Percentiles rank a stretch among this genome's conserved stretches.
These are phyloP conservation scores for Cryptus armator DNA, from an alignment of 2,888 invertebrate species.

Conservation along the genomic window DNA sequence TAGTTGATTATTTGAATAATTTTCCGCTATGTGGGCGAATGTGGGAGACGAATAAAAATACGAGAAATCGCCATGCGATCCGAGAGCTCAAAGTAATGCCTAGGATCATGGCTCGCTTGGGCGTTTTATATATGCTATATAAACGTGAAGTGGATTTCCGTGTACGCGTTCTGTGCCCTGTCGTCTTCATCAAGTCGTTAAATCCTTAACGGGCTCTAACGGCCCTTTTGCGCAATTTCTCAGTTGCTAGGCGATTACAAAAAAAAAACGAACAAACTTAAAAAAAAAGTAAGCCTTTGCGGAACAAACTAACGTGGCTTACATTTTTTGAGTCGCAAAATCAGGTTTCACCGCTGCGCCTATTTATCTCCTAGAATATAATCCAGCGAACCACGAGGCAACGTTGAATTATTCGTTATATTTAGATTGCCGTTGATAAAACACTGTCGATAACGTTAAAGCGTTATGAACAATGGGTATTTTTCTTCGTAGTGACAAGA, in stretches of 20 bases:
- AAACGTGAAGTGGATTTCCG: conserved; percentile 67
- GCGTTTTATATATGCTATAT: conserved; percentile 24
- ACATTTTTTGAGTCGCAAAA: neutral
- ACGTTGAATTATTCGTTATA: neutral
- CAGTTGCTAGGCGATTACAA: conserved; percentile 1
- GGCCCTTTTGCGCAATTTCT: conserved; percentile 32
- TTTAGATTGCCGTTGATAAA: neutral
- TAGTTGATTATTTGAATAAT: conserved; percentile 39
- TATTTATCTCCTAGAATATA: neutral
- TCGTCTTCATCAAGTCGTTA: conserved; percentile 69
- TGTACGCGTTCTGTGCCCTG: conserved; percentile 62
- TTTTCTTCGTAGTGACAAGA: neutral
- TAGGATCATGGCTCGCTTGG: conserved; percentile 24
- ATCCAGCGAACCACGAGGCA: neutral
- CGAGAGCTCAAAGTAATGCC: neutral
- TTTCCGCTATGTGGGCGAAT: conserved; percentile 29
- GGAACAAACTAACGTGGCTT: neutral
- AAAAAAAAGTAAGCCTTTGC: neutral
- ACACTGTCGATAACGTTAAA: neutral
- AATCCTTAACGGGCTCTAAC: conserved; percentile 59
- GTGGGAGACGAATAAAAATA: conserved; percentile 38
- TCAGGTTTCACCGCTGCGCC: neutral
- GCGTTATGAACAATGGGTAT: neutral
- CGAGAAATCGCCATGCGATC: conserved; percentile 42
- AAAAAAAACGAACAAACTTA: conserved; percentile 4